Evolutionary conservation across 2,113 vertebrate genomes (phyloP).

Genomic region (Furnarius figulus): DNA sequence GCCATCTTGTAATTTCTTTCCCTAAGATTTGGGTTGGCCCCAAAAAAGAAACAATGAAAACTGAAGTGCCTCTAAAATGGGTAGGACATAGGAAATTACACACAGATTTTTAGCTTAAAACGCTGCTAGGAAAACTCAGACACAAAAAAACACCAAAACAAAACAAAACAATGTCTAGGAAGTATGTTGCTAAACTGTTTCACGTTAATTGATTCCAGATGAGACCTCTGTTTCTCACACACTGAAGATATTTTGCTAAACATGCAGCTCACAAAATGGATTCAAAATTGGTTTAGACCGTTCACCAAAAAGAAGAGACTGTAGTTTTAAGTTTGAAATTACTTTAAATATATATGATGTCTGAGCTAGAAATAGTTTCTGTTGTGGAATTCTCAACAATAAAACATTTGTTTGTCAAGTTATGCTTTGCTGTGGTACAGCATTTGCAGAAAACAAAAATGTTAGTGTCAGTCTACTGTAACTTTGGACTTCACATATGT

Average conservation of each 20-base stretch:
- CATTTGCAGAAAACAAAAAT: neutral
- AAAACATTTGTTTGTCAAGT: neutral
- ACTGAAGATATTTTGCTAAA: neutral
- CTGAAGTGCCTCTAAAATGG: neutral
- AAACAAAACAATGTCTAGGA: neutral
- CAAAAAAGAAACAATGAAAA: neutral
- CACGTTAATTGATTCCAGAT: constrained; percentile 60
- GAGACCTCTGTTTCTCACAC: constrained; percentile 37
- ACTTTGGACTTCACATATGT: constrained; percentile 9
- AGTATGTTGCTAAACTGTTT: neutral
- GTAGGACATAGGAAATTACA: neutral
- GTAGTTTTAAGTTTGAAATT: neutral
- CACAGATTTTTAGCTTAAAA: neutral
- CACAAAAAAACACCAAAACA: neutral
- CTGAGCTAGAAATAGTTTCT: neutral
- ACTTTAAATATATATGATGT: neutral
- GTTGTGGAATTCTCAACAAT: neutral
- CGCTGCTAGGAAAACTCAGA: neutral
- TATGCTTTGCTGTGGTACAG: neutral
- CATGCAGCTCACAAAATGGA: constrained; percentile 11
- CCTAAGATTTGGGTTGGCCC: neutral
- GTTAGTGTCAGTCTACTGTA: neutral
- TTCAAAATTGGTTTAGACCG: neutral
- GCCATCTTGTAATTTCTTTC: neutral
- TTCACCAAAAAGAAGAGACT: neutral